Evolutionary conservation across 2,888 invertebrate species (phyloP), one percentile per base, ranked within the genome.

Genomic region (Neelides folsomi): DNA sequence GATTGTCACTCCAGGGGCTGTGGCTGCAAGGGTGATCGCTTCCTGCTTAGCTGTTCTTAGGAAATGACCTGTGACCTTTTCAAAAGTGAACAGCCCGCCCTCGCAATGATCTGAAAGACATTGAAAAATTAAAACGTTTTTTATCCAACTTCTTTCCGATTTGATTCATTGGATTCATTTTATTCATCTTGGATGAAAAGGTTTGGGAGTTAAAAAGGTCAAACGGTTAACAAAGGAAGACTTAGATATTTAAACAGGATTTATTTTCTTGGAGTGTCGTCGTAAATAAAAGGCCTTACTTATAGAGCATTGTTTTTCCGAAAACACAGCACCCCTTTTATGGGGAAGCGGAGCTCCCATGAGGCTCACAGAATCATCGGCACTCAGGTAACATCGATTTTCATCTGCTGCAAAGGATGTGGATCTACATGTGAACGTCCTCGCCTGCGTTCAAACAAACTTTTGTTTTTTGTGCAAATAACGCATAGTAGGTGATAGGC

Each of bases 1-100:
- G 45, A 67, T 55, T 1, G 68, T 68, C 35, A 68, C 65, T 12
- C 68, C 68, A 5, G 67, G 66, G 13, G 64, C 64, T 15, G 66
- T 63, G 7, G 66, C 62, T 27, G 67, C 65, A 51, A 71, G 64
- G 36, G 66, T 66, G 41, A 71, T 67, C 1, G 69, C 66, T 34
- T 69, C 69, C 56, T 70, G 68, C 44, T 69, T 67, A 1, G 72
- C 72, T 8, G 69, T 68, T 20, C 71, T 58, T 12, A 73, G 66
- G 37, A 71, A 69, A 58, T 68, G 68, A 2, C 71, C 71, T 2
- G 71, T 71, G 27, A 72, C 69, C 58, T 72, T 72, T 58, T 72
- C 73, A 60, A 70, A 73, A 4, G 72, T 71, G 58, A 72, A 70
- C 16, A 70, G 65, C 7, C 71, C 72, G 38, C 69, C 69, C 42